Evolutionary conservation across 2,888 invertebrate species (phyloP), one percentile per base, ranked within the genome.

Genomic region (Nomada ruficornis): DNA sequence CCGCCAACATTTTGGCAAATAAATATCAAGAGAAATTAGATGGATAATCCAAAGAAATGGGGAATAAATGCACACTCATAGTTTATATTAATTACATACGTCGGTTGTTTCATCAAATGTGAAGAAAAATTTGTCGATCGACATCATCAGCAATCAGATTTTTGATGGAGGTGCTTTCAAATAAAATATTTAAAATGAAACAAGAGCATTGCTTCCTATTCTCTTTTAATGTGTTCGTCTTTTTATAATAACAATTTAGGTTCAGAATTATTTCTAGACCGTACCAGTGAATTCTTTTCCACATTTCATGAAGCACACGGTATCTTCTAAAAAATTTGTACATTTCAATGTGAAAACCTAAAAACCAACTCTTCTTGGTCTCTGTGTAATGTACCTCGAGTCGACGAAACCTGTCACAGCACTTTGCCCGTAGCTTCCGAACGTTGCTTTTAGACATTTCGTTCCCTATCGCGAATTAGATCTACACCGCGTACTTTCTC

Each of bases 401-500:
- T 65, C 13, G 54, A 50, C 47, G 9, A 52, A 36, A 44, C 68
- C 68, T 36, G 55, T 70, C 75, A 71, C 75, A 82, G 81, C 81
- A 82, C 81, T 67, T 63, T 36, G 67, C 60, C 80, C 64, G 55
- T 78, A 80, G 73, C 68, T 47, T 69, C 59, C 73, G 42, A 59
- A 72, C 23, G 42, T 67, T 63, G 70, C 80, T 67, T 80, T 44
- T 80, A 74, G 69, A 69, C 52, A 62, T 64, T 73, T 54, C 10
- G 15, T 59, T 18, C 50, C 20, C 55, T 7, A 11, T 55, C 55
- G 54, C 54, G 44, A 59, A 54, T n/a, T 69, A 76, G 70, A 70
- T 44, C 47, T 64, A 55, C 73, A 42, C 36, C 57, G 57, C 55
- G 29, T 65, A n/a, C 15, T 18, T 7, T 47, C 18, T 23, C 15